A percentile compares a stretch with the other conserved stretches of the same genome.
Evolutionary conservation across 2,113 vertebrate genomes (phyloP).

Genomic region (Scytalopus superciliaris): DNA sequence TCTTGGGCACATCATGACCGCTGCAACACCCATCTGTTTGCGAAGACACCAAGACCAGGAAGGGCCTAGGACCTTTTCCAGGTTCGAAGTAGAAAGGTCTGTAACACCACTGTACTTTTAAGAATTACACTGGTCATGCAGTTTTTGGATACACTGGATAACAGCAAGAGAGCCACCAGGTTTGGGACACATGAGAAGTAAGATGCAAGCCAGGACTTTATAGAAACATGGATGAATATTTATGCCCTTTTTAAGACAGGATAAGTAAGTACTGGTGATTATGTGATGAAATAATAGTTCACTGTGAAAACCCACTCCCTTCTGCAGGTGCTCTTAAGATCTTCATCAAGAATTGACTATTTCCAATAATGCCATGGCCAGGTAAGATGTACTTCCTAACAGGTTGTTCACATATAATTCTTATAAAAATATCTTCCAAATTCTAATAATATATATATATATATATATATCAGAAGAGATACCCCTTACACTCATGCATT

Average conservation of each 20-base stretch:
- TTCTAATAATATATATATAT: neutral
- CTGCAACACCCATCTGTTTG: neutral
- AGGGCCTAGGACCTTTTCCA: neutral
- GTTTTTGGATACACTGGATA: neutral
- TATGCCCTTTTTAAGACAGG: neutral
- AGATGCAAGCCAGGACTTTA: neutral
- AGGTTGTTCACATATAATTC: neutral
- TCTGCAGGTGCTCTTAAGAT: neutral
- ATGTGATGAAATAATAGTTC: neutral
- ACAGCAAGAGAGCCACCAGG: neutral
- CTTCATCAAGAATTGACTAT: neutral
- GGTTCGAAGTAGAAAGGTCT: neutral
- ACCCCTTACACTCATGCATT: neutral
- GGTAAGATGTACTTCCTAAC: neutral
- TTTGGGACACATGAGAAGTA: neutral
- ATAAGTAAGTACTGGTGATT: neutral
- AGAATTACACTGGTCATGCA: neutral
- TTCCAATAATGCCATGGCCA: neutral
- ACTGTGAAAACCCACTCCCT: neutral
- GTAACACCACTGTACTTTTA: neutral
- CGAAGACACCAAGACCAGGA: neutral
- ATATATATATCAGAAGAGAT: neutral
- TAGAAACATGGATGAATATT: neutral
- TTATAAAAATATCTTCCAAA: neutral
- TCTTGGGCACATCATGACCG: neutral